phyloP scores from a whole-genome alignment of 1,140 invertebrate species.

The Drosophila repleta region DNA sequence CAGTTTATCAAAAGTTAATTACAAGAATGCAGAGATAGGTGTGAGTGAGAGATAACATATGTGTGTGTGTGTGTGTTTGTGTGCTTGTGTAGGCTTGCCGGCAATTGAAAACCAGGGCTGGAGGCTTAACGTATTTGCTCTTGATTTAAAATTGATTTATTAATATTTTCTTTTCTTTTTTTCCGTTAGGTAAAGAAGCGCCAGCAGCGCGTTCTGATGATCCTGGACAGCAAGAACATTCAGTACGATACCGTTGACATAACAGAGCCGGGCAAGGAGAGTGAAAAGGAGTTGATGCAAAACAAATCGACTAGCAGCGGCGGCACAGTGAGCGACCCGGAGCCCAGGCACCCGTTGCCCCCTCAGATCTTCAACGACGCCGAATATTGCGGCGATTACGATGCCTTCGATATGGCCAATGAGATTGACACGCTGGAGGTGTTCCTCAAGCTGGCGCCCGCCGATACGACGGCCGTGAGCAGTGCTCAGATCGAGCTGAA shows the following conservation, averaged over 20 bases:
- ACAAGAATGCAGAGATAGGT: slow-evolving; percentile 28
- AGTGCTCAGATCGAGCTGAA: slow-evolving; percentile 84
- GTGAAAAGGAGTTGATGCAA: slow-evolving; percentile 96
- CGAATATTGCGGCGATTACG: slow-evolving; percentile 97
- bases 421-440: slow-evolving; percentile 95
- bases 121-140: neutral
- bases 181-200: slow-evolving; percentile 93
- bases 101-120: slow-evolving; percentile 36
- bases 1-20: slow-evolving; percentile 56
- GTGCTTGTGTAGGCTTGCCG: slow-evolving; percentile 32
- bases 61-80: slow-evolving; percentile 8
- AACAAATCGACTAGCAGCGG: slow-evolving; percentile 92
- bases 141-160: neutral
- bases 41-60: slow-evolving; percentile 9
- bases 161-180: neutral
- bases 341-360: slow-evolving; percentile 88
- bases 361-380: slow-evolving; percentile 97
- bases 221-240: slow-evolving; percentile 95
- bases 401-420: slow-evolving; percentile 95
- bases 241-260: slow-evolving; percentile 96
- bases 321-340: slow-evolving; percentile 87
- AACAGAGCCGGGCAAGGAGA: slow-evolving; percentile 94
- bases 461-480: slow-evolving; percentile 83
- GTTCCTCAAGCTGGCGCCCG: slow-evolving; percentile 89
- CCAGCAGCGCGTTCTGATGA: slow-evolving; percentile 95